Percentiles rank a stretch among this genome's conserved stretches.
phyloP scores from a whole-genome alignment of 2,888 invertebrate genomes.

The Pseudococcus longispinus region DNA sequence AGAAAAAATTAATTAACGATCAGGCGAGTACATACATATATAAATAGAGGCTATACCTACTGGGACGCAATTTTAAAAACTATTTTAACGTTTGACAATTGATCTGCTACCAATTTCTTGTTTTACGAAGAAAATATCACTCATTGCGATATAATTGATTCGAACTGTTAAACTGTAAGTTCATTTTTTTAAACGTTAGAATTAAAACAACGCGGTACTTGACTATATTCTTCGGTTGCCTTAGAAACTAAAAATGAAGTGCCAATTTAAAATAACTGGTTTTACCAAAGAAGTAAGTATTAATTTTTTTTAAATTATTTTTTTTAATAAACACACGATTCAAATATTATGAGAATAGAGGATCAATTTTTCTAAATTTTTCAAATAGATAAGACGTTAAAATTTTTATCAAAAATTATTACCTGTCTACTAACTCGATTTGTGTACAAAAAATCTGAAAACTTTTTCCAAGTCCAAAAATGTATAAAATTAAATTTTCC shows the following conservation, averaged over 20 bases:
- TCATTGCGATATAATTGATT: not conserved
- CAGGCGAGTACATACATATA: not conserved
- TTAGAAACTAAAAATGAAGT: not conserved
- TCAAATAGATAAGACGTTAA: too few relatives aligned
- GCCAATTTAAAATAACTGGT: not conserved
- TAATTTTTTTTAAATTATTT: not conserved
- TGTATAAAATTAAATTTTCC: too few relatives aligned
- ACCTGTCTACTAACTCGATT: too few relatives aligned
- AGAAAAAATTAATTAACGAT: not conserved
- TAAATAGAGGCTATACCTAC: not conserved
- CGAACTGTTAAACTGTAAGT: not conserved
- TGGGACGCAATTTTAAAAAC: not conserved
- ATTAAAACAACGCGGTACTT: not conserved
- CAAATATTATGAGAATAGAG: too few relatives aligned
- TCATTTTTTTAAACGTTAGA: not conserved
- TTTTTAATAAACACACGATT: too few relatives aligned
- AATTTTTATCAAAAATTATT: too few relatives aligned
- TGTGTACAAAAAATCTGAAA: too few relatives aligned
- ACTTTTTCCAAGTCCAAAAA: too few relatives aligned
- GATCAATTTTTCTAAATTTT: not conserved
- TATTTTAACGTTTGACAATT: not conserved
- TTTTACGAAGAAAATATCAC: not conserved
- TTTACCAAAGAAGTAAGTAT: constrained; percentile 13
- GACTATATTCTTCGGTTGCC: not conserved
- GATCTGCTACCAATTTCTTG: not conserved